Conservation (phyloP, 2,888 invertebrate species). For the Gasteruption jaculator region DNA sequence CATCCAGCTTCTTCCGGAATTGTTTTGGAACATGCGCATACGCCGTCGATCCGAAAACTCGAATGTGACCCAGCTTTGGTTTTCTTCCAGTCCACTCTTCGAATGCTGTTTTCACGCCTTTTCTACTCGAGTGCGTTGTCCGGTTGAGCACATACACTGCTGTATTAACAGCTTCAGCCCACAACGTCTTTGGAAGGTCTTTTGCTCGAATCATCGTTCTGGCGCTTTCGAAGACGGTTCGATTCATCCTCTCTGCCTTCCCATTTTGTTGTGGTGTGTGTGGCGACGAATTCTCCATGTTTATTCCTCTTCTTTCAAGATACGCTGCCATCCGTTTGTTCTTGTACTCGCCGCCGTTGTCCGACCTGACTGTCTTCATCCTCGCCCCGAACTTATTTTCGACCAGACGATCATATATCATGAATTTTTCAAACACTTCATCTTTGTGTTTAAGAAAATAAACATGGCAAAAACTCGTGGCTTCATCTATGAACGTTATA, state of each 20-base stretch:
- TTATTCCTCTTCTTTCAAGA: conserved; percentile 25
- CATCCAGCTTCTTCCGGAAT: conserved; percentile 22
- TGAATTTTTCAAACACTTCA: too few species aligned
- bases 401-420: too few species aligned
- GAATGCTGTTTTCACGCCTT: conserved; percentile 20
- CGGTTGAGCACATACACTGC: conserved; percentile 39
- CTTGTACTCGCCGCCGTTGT: conserved; percentile 8
- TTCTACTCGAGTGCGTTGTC: conserved; percentile 18
- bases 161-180: conserved; percentile 42
- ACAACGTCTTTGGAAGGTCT: conserved; percentile 36
- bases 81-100: conserved; percentile 28
- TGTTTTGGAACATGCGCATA: conserved; percentile 23
- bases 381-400: too few species aligned
- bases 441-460: conserved; percentile 16
- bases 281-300: conserved; percentile 26
- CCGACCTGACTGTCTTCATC: too few species aligned
- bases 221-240: conserved; percentile 38
- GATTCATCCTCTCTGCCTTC: conserved; percentile 33
- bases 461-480: conserved; percentile 6
- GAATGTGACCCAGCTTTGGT: conserved; percentile 26
- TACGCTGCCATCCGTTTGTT: conserved; percentile 7
- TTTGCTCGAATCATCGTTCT: conserved; percentile 33
- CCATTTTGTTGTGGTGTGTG: conserved; percentile 38
- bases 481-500: conserved; percentile 12
- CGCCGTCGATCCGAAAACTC: conserved; percentile 28